Conservation (phyloP, 30 jellyfish, hydroid and myxozoan genomes). For the Clytia hemisphaerica region DNA sequence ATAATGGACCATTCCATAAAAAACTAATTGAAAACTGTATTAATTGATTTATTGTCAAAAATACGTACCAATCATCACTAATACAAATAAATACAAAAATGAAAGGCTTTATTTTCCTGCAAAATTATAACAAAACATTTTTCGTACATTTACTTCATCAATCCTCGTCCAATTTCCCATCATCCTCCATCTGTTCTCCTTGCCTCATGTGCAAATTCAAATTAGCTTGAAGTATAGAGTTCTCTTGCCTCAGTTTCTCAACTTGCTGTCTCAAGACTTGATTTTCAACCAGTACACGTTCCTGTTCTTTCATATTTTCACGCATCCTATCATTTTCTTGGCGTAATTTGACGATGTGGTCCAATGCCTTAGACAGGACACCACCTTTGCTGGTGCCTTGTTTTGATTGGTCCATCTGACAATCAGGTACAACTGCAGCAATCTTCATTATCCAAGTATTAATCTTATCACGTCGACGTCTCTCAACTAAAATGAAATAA, state of each 20-base stretch:
- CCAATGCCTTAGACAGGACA: slow-evolving; percentile 83
- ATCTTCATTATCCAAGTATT: slow-evolving; percentile 89
- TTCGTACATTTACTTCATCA: too few relatives aligned
- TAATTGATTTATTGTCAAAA: too few relatives aligned
- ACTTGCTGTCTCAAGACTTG: slow-evolving; percentile 84
- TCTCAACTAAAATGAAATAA: slow-evolving; percentile 51
- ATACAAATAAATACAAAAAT: too few relatives aligned
- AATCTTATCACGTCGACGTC: slow-evolving; percentile 88
- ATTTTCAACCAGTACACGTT: slow-evolving; percentile 65
- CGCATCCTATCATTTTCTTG: slow-evolving; percentile 74
- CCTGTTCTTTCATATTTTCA: slow-evolving; percentile 82
- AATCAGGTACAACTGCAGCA: slow-evolving; percentile 89
- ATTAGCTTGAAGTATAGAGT: slow-evolving; percentile 68
- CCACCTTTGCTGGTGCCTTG: slow-evolving; percentile 98
- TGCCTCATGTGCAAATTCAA: slow-evolving; percentile 57
- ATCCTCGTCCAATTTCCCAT: slow-evolving; percentile 13
- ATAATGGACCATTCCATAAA: too few relatives aligned
- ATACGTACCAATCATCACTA: too few relatives aligned
- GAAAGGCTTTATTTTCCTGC: too few relatives aligned
- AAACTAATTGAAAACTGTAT: too few relatives aligned
- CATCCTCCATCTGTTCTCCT: slow-evolving; percentile 21
- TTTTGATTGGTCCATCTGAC: slow-evolving; percentile 88
- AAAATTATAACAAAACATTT: too few relatives aligned
- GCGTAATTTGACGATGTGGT: slow-evolving; percentile 75
- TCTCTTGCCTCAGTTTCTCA: slow-evolving; percentile 80